Evolutionary conservation across 2,888 invertebrate species (phyloP).

Genomic region (Parthenolecanium corni): DNA sequence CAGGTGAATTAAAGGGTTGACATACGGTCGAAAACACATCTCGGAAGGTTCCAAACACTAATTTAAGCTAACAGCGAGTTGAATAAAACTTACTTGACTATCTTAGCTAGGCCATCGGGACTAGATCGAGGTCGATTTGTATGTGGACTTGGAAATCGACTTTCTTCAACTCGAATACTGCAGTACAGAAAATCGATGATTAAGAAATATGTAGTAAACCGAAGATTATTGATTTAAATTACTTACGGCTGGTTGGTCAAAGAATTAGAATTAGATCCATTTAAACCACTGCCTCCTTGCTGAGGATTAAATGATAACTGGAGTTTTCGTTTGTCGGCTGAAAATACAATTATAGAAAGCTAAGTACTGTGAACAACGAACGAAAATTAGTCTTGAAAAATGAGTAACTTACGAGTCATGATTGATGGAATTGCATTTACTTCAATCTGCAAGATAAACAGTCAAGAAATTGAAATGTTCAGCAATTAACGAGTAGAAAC

Average conservation of each 20-base stretch:
- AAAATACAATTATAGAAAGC: not conserved
- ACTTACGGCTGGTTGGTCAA: slow-evolving; percentile 6
- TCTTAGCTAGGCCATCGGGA: slow-evolving; percentile 8
- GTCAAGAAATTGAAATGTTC: no score
- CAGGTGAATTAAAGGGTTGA: not conserved
- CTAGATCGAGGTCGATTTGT: slow-evolving; percentile 1
- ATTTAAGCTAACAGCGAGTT: not conserved
- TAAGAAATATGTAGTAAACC: not conserved
- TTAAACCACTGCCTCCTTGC: not conserved
- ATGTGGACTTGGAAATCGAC: not conserved
- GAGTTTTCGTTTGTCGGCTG: slow-evolving; percentile 17
- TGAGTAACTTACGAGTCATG: not conserved
- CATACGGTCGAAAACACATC: not conserved
- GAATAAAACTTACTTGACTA: slow-evolving; percentile 2
- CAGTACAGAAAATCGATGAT: not conserved
- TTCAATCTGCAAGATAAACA: not conserved
- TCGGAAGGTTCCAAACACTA: not conserved
- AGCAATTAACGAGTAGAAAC: no score
- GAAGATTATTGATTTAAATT: not conserved
- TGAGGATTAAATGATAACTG: slow-evolving; percentile 10
- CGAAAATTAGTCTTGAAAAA: not conserved
- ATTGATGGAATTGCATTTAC: not conserved
- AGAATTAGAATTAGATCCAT: slow-evolving; percentile 11
- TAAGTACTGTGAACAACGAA: not conserved
- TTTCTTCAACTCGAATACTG: slow-evolving; percentile 18